phyloP scores from a whole-genome alignment of 2,113 vertebrate genomes.

The Campylorhamphus procurvoides region DNA sequence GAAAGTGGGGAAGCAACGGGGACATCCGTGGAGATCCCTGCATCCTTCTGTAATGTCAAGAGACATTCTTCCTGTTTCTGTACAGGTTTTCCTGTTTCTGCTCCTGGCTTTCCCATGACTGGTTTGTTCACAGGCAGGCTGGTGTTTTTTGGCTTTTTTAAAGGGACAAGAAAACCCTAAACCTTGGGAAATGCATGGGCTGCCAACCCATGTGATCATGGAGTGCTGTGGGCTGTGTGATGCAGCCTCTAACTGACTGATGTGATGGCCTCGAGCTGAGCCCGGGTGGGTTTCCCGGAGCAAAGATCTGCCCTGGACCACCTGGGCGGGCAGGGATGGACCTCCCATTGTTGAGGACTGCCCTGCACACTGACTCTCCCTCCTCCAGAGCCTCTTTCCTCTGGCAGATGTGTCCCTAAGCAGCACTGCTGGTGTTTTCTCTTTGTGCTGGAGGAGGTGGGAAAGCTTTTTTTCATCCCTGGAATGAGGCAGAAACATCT shows the following conservation, averaged over 20 bases:
- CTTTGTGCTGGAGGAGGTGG: not conserved
- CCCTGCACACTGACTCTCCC: not conserved
- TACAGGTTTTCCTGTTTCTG: not conserved
- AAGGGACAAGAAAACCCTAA: not conserved
- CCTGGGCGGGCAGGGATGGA: not conserved
- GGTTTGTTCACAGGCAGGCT: not conserved
- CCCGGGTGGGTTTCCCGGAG: not conserved
- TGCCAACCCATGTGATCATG: accelerated
- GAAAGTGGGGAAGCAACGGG: not conserved
- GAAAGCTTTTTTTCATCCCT: not conserved
- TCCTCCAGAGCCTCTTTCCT: not conserved
- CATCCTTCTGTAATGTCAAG: not conserved
- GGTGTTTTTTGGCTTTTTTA: not conserved
- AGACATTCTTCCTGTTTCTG: not conserved
- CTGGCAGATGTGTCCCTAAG: too few species aligned
- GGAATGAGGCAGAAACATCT: not conserved
- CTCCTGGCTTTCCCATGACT: not conserved
- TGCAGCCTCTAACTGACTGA: not conserved
- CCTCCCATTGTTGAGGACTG: not conserved
- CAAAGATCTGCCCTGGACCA: not conserved
- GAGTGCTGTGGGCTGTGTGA: accelerated
- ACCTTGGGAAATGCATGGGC: not conserved
- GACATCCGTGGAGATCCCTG: not conserved
- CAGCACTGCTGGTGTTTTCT: not conserved
- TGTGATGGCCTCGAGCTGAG: not conserved